phyloP scores from a whole-genome alignment of 2,113 vertebrate genomes.

The Fukomys damarensis region DNA sequence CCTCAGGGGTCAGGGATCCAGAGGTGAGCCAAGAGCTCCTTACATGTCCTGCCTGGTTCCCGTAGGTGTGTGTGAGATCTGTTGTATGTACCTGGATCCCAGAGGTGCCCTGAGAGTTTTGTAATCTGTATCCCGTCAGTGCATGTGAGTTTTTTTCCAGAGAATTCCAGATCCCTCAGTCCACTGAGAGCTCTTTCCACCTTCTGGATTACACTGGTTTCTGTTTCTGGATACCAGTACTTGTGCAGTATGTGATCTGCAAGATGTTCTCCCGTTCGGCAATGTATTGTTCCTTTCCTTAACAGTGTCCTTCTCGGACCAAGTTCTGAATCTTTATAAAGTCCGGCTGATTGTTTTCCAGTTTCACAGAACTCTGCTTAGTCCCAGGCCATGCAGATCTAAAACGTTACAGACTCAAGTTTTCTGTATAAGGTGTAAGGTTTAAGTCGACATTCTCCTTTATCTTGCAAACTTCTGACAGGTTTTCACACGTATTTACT shows the following conservation, averaged over 20 bases:
- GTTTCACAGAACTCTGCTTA: not conserved
- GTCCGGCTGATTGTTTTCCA: not conserved
- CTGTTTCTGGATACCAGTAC: not conserved
- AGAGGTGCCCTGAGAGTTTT: not conserved
- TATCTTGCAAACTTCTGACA: no score
- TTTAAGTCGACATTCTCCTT: not conserved
- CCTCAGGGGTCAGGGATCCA: no score
- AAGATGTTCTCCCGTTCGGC: not conserved
- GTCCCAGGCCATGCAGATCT: accelerated
- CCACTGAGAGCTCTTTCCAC: not conserved
- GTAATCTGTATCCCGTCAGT: not conserved
- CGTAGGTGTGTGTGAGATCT: accelerated
- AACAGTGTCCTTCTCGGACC: not conserved
- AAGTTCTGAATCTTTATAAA: not conserved
- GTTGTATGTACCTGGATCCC: not conserved
- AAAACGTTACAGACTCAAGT: not conserved
- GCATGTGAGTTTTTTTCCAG: not conserved
- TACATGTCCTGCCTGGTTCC: accelerated
- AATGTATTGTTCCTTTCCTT: not conserved
- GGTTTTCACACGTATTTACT: not conserved
- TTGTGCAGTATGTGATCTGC: not conserved
- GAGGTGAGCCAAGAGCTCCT: no score
- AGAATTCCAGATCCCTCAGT: not conserved
- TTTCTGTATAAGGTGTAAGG: not conserved
- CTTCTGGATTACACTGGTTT: not conserved